Evolutionary conservation across 1,140 invertebrate genomes (phyloP), one percentile per base, ranked within the genome.

Genomic region (Berghia stephanieae): DNA sequence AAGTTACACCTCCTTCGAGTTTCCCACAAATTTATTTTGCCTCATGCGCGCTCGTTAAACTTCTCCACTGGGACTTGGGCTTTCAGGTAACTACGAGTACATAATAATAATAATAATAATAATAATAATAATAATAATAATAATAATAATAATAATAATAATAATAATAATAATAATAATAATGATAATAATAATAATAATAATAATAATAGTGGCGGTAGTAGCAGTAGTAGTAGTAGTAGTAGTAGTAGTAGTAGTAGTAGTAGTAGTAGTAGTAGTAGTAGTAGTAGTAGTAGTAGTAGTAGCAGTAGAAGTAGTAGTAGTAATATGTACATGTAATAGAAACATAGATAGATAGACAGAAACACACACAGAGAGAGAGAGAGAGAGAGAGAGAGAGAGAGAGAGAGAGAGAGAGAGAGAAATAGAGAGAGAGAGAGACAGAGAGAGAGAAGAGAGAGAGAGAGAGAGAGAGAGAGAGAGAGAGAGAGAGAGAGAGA

Each of bases 271-370:
- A 67, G 63, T 67, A 67, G 34, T 40, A 67, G 31, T 38, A 67
- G 21, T 24, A 67, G 31, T 67, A 67, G 36, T 38, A 67, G 21
- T 67, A 67, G 34, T 67, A 67, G 63, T n/a, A 63, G 57, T 63
- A 21, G 57, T 63, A 63, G 57, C 27, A 63, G 57, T 63, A 63
- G 57, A 18, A 63, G 57, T 63, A 63, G 27, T 63, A 63, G 57
- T 16, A 63, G 57, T 31, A 27, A 34, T 36, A 63, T 3, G 10
- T 34, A 3, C 24, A 10, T 40, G 8, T 6, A 4, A 21, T 6
- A 6, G 3, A 67, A 40, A 18, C 3, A 60, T 16, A 27, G 31
- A 27, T 16, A 60, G 57, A 27, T 8, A 60, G 57, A 27, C 8
- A 27, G 24, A 60, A 27, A 27, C 8, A 27, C 16, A 60, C 16